A percentile compares a stretch with the other conserved stretches of the same genome.
phyloP scores from a whole-genome alignment of 2,888 invertebrate genomes.

The Chrysodeixis includens region DNA sequence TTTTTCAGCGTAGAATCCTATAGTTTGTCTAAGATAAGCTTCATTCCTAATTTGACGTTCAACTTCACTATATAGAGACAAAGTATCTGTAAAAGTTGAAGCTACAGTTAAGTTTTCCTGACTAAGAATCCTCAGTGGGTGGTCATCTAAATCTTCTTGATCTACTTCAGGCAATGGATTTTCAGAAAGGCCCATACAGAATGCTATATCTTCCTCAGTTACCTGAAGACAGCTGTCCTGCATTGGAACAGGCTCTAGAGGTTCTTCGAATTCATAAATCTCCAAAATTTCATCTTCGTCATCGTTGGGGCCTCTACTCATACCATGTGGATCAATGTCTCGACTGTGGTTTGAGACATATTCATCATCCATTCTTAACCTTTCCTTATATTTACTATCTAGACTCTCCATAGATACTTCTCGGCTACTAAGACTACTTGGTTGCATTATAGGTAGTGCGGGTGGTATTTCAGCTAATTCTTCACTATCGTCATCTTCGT shows the following conservation, averaged over 20 bases:
- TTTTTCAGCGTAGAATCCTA: conserved; percentile 88
- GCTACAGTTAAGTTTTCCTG: conserved; percentile 97
- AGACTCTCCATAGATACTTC: conserved; percentile 95
- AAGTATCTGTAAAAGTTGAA: conserved; percentile 95
- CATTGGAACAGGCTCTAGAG: conserved; percentile 95
- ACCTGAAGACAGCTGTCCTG: conserved; percentile 96
- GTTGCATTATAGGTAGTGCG: conserved; percentile 93
- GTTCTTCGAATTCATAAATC: conserved; percentile 94
- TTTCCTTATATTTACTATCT: conserved; percentile 93
- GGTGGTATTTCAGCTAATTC: conserved; percentile 94
- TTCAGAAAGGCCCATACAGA: conserved; percentile 93
- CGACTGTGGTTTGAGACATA: conserved; percentile 88
- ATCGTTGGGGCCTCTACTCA: conserved; percentile 79
- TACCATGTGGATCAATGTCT: conserved; percentile 85
- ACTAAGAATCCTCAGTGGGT: conserved; percentile 96
- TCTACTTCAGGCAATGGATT: conserved; percentile 93
- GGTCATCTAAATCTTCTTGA: conserved; percentile 92
- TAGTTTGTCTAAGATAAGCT: conserved; percentile 88
- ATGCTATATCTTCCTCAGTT: conserved; percentile 97
- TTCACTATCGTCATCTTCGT: conserved; percentile 94
- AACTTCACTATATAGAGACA: conserved; percentile 91
- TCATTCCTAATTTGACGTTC: conserved; percentile 91
- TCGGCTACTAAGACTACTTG: conserved; percentile 91
- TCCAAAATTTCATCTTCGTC: conserved; percentile 93
- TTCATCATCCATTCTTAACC: conserved; percentile 90